Base-by-base conservation (phyloP, 2,888 invertebrate species). In the Blastobasis adustella region DNA sequence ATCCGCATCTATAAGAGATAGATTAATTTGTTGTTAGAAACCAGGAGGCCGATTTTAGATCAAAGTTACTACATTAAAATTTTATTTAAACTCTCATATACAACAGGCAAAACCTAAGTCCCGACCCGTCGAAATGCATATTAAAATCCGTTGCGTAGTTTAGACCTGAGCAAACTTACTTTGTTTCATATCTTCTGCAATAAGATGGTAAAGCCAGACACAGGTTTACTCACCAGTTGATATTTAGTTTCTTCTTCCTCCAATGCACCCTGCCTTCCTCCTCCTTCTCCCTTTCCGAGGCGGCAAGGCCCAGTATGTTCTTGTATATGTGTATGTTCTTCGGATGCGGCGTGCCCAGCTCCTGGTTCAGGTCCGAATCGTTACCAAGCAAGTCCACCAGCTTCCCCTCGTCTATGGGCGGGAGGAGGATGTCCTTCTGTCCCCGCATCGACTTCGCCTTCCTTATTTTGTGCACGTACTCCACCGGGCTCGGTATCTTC, bases 391-490 rank as follows among this genome's bases (percentile, higher is more conserved):
- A 54, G 54, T 86, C 71, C 42, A 72, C 69, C 49, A 88, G 73
- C 63, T 86, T 87, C 55, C 71, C 73, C 60, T 76, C 73, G 50
- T 86, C 80, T 49, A 88, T 84, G 0, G 87, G 87, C 1, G 88
- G 87, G 42, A 88, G 58, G 0, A 76, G 67, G 5, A 79, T 66
- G 40, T 72, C 70, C 53, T 69, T 72, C 37, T 67, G 62, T 45
- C 65, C 65, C n/a, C 66, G 64, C 59, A 75, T 73, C 0, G 74
- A 70, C 52, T 81, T 79, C 0, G 87, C 86, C 52, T 82, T 81
- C 10, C 84, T 71, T 53, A 89, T 88, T 57, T 89, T 89, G 55
- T 89, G 89, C 0, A 89, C 84, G 53, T 85, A 86, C 41, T 79
- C 77, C 44, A 71, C 43, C 37, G 69, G 65, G 48, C 67, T 72